Evolutionary conservation across 2,888 invertebrate species (phyloP), one percentile per base, ranked within the genome.

Genomic region (Bimastos eiseni): DNA sequence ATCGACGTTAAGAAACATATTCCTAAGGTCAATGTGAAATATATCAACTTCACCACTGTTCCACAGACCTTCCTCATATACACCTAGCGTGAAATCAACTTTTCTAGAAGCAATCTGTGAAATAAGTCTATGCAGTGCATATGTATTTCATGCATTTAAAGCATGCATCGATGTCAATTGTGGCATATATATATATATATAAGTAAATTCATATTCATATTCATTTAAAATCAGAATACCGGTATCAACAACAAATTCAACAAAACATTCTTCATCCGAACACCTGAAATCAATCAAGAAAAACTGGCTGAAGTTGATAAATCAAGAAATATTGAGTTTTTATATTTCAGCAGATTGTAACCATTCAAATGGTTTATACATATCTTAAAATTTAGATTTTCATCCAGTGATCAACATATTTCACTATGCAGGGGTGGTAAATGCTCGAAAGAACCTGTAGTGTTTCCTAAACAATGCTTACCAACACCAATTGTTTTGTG

Each of bases 361-460:
- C 6, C 5, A 70, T 70, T 30, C 70, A n/a, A 8, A 70, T 30
- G 70, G n/a, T 5, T 70, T 1, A 70, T 70, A n/a, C 70, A 70
- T 70, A 70, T n/a, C 70, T 70, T 70, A 70, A 70, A 70, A 30
- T n/a, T n/a, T n/a, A 70, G 30, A 8, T 0, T 70, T n/a, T 8
- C 6, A 2, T 70, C n/a, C 70, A 70, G 70, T 13, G 8, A n/a
- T 86, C 86, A 86, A 36, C 86, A 86, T 34, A 86, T 36, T 8
- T 86, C 24, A 33, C 86, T 86, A 36, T 19, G 19, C 86, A 86
- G 86, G 19, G 86, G 36, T 37, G 86, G 86, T 5, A 86, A 37
- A 86, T 86, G 86, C 86, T 86, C 86, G 24, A 86, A 86, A 86
- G 86, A 86, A 86, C 37, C 34, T 36, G 86, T 37, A 86, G 37